These are phyloP conservation scores for Argyrosomus regius DNA, from an alignment of 2,797 vertebrate species.

Conservation along the genomic window DNA sequence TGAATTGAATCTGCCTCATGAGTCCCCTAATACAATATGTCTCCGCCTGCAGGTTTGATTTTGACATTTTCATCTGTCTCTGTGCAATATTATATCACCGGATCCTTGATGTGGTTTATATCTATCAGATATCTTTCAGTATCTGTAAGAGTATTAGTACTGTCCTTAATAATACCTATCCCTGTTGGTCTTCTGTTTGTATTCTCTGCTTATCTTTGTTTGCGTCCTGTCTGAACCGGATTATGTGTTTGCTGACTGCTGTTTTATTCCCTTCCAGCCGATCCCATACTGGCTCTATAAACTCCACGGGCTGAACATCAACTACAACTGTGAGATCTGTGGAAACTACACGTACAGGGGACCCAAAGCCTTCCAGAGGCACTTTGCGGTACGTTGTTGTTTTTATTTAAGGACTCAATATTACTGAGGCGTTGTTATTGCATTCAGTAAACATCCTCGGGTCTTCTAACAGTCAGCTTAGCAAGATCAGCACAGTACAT, in stretches of 20 bases:
- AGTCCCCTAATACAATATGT: not conserved
- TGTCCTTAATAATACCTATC: too few relatives aligned
- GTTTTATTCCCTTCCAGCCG: constrained; percentile 82
- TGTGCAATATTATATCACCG: not conserved
- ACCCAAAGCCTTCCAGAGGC: constrained; percentile 97
- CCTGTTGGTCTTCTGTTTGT: not conserved
- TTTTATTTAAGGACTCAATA: constrained; percentile 71
- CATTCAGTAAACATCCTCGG: not conserved
- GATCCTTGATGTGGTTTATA: not conserved
- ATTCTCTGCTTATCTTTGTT: not conserved
- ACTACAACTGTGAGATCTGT: constrained; percentile 99
- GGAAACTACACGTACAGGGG: constrained; percentile 98
- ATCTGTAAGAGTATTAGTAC: too few relatives aligned
- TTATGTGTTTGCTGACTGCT: not conserved
- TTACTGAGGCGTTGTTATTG: not conserved
- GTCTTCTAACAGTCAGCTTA: not conserved
- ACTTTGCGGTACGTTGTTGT: constrained; percentile 91
- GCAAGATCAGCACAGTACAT: too few relatives aligned
- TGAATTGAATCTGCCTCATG: too few relatives aligned
- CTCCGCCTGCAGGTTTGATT: not conserved
- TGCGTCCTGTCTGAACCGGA: not conserved
- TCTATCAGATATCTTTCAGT: not conserved
- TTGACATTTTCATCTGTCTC: not conserved
- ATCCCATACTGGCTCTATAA: constrained; percentile 99
- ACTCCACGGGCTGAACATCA: constrained; percentile 97